Conservation (phyloP, 2,888 invertebrate genomes). For the Eilema depressum region DNA sequence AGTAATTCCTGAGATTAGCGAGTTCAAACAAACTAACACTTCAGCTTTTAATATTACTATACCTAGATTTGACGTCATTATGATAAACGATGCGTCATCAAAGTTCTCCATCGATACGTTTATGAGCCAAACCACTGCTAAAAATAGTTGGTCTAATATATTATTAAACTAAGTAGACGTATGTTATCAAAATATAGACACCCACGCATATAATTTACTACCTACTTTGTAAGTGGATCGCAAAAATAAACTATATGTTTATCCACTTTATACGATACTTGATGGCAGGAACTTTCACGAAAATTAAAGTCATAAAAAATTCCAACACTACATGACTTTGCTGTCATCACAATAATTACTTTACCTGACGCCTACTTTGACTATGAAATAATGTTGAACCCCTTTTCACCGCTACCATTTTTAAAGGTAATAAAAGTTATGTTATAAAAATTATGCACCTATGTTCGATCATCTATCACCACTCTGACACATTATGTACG, state of each 20-base stretch:
- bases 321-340: slow-evolving; percentile 21
- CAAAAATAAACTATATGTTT: neutral
- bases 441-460: slow-evolving; percentile 19
- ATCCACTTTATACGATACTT: neutral
- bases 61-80: neutral
- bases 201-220: neutral
- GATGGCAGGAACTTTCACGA: slow-evolving; percentile 1
- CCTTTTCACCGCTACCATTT: slow-evolving; percentile 24
- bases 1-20: no score
- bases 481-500: no score
- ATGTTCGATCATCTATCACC: no score
- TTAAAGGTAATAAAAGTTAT: neutral
- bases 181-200: neutral
- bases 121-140: neutral
- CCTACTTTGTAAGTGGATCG: neutral
- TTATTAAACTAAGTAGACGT: neutral
- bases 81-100: neutral
- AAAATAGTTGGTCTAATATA: neutral
- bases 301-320: slow-evolving; percentile 39
- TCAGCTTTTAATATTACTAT: no score
- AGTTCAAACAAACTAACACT: no score
- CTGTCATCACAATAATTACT: slow-evolving; percentile 24
- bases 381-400: slow-evolving; percentile 37
- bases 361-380: slow-evolving; percentile 18
- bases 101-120: neutral